Evolutionary conservation across 53 echinoderm and acorn worm genomes (phyloP).

Genomic region (Luidia sarsii): DNA sequence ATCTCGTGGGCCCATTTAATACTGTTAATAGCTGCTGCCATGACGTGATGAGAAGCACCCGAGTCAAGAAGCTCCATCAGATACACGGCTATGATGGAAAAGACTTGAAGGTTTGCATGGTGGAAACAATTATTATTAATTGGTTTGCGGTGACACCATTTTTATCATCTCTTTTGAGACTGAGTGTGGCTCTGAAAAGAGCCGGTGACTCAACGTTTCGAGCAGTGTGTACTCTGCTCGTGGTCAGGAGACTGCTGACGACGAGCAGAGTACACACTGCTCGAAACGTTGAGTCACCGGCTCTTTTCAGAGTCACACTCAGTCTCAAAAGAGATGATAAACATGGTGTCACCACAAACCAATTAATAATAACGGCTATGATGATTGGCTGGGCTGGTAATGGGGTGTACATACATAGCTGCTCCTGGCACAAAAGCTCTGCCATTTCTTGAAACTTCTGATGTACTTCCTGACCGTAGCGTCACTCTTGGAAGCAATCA

Average conservation of each 20-base stretch:
- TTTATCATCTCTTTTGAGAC: no score
- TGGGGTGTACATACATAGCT: constrained; percentile 2
- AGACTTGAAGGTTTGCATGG: no score
- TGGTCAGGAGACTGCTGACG: not conserved
- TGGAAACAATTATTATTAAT: no score
- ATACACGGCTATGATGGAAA: constrained; percentile 23
- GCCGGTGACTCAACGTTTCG: no score
- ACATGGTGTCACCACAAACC: no score
- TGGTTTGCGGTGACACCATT: no score
- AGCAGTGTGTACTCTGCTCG: no score
- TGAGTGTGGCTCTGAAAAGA: no score
- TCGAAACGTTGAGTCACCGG: no score
- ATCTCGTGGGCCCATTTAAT: constrained; percentile 49
- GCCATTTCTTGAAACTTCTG: constrained; percentile 25
- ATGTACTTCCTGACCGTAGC: constrained; percentile 31
- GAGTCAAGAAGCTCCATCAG: constrained; percentile 26
- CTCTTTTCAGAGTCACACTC: no score
- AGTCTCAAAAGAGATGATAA: no score
- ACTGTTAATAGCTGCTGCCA: constrained; percentile 21
- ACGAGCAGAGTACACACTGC: constrained; percentile 42
- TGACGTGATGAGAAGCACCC: constrained; percentile 17
- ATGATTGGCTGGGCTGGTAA: constrained; percentile 36
- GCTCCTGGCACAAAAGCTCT: constrained; percentile 12
- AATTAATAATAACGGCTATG: constrained; percentile 36
- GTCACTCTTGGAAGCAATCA: constrained; percentile 34